Conservation (phyloP, 2,888 invertebrate genomes). For the Acanthococcus lagerstroemiae region DNA sequence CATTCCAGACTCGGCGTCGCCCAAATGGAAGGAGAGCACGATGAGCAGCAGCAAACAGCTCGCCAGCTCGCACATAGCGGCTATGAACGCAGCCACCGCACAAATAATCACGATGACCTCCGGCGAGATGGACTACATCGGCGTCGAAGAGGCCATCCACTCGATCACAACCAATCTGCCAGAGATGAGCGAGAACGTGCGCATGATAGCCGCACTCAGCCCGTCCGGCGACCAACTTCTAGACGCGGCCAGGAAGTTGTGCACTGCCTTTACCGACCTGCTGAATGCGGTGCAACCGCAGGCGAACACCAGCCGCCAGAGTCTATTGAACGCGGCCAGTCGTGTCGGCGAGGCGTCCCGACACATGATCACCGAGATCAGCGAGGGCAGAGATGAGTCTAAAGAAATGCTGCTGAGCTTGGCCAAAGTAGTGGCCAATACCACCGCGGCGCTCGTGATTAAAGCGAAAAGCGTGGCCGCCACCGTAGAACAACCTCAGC, state of each 20-base stretch:
- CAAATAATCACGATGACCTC: conserved; percentile 87
- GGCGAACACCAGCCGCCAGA: conserved; percentile 52
- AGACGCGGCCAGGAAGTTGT: conserved; percentile 84
- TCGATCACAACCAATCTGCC: conserved; percentile 94
- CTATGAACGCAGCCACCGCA: conserved; percentile 98
- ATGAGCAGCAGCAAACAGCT: conserved; percentile 92
- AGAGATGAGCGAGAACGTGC: conserved; percentile 89
- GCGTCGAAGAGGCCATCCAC: conserved; percentile 92
- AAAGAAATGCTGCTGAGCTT: conserved; percentile 84
- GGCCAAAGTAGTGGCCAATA: conserved; percentile 96
- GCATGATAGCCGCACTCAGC: conserved; percentile 89
- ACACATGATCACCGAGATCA: conserved; percentile 83
- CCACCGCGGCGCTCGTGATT: conserved; percentile 89
- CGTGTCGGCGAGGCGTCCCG: conserved; percentile 95
- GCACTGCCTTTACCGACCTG: conserved; percentile 87
- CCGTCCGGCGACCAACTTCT: conserved; percentile 78
- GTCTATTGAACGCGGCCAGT: conserved; percentile 86
- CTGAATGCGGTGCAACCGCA: conserved; percentile 74
- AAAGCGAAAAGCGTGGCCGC: conserved; percentile 95
- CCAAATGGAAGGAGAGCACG: conserved; percentile 89
- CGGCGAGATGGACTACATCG: conserved; percentile 86
- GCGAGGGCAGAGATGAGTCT: conserved; percentile 72
- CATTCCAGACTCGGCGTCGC: conserved; percentile 70
- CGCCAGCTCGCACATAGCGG: conserved; percentile 92
- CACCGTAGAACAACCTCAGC: conserved; percentile 68